Evolutionary conservation across 1,140 invertebrate genomes (phyloP).

Genomic region (Saccostrea echinata): DNA sequence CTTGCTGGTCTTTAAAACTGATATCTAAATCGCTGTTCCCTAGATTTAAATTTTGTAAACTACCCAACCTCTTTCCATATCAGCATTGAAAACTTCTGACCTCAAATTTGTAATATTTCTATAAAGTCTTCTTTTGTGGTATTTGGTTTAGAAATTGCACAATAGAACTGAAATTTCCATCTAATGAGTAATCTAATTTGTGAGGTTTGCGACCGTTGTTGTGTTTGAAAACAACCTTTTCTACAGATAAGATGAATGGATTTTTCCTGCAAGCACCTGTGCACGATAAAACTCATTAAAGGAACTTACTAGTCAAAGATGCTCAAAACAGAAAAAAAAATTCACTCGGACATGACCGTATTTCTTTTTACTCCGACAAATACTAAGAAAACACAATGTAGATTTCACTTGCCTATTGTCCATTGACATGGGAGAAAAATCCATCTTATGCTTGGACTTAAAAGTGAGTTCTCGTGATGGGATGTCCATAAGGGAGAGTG

Average conservation of each 20-base stretch:
- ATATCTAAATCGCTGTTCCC: slow-evolving; percentile 23
- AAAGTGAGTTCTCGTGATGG: slow-evolving; percentile 95
- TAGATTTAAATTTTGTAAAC: slow-evolving; percentile 30
- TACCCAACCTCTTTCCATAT: slow-evolving; percentile 31
- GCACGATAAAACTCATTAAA: not conserved
- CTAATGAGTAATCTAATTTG: slow-evolving; percentile 37
- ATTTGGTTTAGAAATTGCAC: slow-evolving; percentile 33
- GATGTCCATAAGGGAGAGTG: slow-evolving; percentile 86
- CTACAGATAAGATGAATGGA: slow-evolving; percentile 20
- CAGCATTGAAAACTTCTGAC: not conserved
- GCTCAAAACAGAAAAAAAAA: not conserved
- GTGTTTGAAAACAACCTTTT: not conserved
- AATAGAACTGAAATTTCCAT: slow-evolving; percentile 26
- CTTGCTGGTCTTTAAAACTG: slow-evolving; percentile 6
- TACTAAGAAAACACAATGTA: not conserved
- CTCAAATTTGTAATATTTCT: slow-evolving; percentile 39
- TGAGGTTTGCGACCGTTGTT: slow-evolving; percentile 5
- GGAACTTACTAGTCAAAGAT: not conserved
- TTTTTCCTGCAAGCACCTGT: not conserved
- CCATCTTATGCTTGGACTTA: slow-evolving; percentile 99
- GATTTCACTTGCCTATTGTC: slow-evolving; percentile 89
- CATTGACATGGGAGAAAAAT: slow-evolving; percentile 97
- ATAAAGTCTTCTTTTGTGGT: slow-evolving; percentile 21
- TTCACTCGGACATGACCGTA: not conserved
- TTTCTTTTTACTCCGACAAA: too few species aligned